Evolutionary conservation across 2,797 vertebrate species (phyloP).

Genomic region (Corythornis leucogaster): DNA sequence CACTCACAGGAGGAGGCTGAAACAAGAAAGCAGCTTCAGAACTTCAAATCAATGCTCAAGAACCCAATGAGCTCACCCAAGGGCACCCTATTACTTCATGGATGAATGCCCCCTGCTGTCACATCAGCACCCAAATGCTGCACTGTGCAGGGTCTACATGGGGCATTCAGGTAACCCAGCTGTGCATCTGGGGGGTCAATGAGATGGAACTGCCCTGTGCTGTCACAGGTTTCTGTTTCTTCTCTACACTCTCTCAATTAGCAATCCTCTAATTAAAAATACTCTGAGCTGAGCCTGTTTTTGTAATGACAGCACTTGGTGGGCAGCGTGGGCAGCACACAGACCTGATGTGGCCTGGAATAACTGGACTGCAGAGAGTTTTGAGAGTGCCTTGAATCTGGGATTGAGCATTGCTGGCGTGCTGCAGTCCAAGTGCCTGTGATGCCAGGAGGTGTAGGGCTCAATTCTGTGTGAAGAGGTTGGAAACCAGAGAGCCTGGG

Average conservation of each 20-base stretch:
- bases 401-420: not conserved
- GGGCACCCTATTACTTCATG: not conserved
- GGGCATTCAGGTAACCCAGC: not conserved
- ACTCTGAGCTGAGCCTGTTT: not conserved
- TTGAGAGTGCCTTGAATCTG: not conserved
- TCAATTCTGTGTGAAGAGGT: not conserved
- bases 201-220: not conserved
- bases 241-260: not conserved
- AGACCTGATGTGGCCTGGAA: not conserved
- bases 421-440: not conserved
- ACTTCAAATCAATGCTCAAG: not conserved
- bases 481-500: not conserved
- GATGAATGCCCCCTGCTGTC: not conserved
- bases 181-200: not conserved
- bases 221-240: not conserved
- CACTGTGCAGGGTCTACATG: not conserved
- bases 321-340: rapidly evolving
- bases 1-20: not conserved
- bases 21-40: not conserved
- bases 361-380: not conserved
- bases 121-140: not conserved
- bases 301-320: not conserved
- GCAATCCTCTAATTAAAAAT: not conserved
- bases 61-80: rapidly evolving
- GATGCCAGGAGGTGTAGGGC: rapidly evolving